Conservation (phyloP, 1,140 invertebrate genomes). For the Diabrotica virgifera region DNA sequence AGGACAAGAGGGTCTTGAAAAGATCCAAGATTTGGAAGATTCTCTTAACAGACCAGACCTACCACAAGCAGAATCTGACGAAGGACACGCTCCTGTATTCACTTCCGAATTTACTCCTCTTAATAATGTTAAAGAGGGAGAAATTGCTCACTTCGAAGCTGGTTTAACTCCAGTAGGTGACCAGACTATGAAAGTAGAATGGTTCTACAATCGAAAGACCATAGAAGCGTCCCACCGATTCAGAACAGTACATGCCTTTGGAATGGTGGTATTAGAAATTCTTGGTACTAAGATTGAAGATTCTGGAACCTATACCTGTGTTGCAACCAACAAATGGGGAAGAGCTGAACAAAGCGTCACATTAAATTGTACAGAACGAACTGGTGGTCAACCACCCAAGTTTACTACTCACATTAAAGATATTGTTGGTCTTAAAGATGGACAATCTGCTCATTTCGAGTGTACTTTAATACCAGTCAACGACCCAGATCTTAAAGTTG, state of each 20-base stretch:
- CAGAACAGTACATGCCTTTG: conserved; percentile 89
- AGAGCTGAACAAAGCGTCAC: conserved; percentile 80
- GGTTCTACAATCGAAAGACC: conserved; percentile 91
- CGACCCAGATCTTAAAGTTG: conserved; percentile 90
- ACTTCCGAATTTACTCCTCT: conserved; percentile 83
- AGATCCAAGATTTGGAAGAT: conserved; percentile 87
- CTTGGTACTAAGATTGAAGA: conserved; percentile 86
- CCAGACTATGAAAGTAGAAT: conserved; percentile 95
- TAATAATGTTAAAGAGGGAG: conserved; percentile 79
- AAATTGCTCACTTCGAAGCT: conserved; percentile 92
- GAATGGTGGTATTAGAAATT: conserved; percentile 93
- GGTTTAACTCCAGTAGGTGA: conserved; percentile 90
- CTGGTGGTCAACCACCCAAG: conserved; percentile 79
- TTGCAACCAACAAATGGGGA: conserved; percentile 86
- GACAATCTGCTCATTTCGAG: conserved; percentile 89
- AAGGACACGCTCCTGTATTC: conserved; percentile 81
- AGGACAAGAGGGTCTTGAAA: conserved; percentile 84
- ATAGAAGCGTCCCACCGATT: conserved; percentile 87
- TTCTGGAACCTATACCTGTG: conserved; percentile 81
- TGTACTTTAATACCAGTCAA: conserved; percentile 88
- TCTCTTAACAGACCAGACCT: conserved; percentile 71
- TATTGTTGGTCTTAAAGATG: conserved; percentile 82
- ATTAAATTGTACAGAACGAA: conserved; percentile 80
- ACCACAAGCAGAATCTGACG: conserved; percentile 65
- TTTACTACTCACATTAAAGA: conserved; percentile 87